Evolutionary conservation across 2,797 vertebrate species (phyloP).

Genomic region (Amblyraja radiata): DNA sequence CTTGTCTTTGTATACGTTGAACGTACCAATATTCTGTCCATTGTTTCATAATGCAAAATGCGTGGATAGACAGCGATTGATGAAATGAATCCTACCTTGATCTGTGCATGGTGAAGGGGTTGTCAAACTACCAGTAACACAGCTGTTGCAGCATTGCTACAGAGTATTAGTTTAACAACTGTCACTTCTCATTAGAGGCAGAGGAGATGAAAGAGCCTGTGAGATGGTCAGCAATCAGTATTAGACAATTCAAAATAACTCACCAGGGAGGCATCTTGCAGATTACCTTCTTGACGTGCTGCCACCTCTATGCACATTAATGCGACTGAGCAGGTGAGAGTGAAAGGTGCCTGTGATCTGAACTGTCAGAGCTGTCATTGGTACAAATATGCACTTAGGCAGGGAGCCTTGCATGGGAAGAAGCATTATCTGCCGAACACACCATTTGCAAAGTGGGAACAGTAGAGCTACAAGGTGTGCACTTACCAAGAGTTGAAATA

Average conservation of each 20-base stretch:
- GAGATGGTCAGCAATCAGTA: neutral
- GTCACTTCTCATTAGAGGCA: slow-evolving; percentile 4
- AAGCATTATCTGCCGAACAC: neutral
- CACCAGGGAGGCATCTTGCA: neutral
- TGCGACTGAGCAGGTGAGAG: neutral
- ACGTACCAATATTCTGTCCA: neutral
- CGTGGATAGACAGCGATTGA: neutral
- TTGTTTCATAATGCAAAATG: neutral
- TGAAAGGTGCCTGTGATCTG: neutral
- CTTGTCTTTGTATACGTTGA: neutral
- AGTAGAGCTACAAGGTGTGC: neutral
- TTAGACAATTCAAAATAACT: slow-evolving; percentile 8
- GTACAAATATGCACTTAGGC: neutral
- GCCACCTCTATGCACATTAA: slow-evolving; percentile 12
- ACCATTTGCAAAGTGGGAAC: neutral
- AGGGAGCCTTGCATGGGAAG: too few relatives aligned
- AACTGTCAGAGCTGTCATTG: slow-evolving; percentile 19
- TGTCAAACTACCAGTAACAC: neutral
- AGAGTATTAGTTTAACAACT: neutral
- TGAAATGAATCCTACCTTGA: neutral
- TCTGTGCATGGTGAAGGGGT: neutral
- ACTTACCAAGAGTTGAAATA: neutral
- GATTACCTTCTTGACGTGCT: neutral
- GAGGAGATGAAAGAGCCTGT: neutral
- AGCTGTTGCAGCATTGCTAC: neutral